These are phyloP conservation scores for Limonius californicus DNA, from an alignment of 1,140 invertebrate species.

Conservation along the genomic window DNA sequence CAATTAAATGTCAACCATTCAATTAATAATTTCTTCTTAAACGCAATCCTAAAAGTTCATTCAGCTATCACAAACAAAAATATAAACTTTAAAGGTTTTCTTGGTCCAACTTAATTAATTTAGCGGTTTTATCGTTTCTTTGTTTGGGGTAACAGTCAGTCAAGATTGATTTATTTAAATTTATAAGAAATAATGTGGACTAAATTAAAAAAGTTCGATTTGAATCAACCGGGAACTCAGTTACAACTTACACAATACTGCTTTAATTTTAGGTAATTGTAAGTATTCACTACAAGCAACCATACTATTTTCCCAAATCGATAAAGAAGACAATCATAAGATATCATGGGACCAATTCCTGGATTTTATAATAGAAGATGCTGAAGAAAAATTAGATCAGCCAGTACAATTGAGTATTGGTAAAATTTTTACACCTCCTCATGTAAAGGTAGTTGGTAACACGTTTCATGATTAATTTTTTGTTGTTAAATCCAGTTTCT, in stretches of 20 bases:
- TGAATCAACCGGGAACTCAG: no score
- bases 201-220: no score
- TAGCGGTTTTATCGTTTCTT: no score
- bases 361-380: slow-evolving; percentile 35
- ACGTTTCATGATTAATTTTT: neutral
- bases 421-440: slow-evolving; percentile 28
- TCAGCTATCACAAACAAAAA: no score
- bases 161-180: no score
- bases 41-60: no score
- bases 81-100: no score
- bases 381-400: slow-evolving; percentile 16
- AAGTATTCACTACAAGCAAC: slow-evolving; percentile 28
- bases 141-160: no score
- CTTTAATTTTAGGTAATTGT: slow-evolving; percentile 26
- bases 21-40: no score
- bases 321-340: slow-evolving; percentile 19
- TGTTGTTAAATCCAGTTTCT: neutral
- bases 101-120: no score
- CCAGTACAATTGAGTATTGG: slow-evolving; percentile 23
- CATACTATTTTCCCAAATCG: slow-evolving; percentile 33
- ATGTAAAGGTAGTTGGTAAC: slow-evolving; percentile 34
- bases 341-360: slow-evolving; percentile 39
- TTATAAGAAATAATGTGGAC: no score
- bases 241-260: neutral
- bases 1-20: no score